Conservation (phyloP, 2,888 invertebrate species). For the Physocephala rufipes region DNA sequence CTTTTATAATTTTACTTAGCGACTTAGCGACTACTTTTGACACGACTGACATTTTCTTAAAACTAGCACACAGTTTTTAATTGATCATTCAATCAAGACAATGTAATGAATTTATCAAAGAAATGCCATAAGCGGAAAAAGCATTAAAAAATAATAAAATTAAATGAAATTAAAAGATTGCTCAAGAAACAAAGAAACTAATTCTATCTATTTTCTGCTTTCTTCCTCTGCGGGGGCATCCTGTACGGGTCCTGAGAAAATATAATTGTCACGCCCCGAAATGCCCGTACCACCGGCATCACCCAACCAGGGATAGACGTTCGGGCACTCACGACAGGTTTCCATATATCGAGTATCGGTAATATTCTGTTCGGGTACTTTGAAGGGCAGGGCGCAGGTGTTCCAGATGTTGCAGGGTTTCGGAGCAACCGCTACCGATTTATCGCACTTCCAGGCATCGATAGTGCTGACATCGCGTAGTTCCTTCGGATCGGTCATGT, state of each 20-base stretch:
- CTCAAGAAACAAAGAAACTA: background rate
- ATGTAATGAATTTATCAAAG: background rate
- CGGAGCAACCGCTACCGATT: slow-evolving; percentile 75
- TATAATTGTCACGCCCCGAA: slow-evolving; percentile 80
- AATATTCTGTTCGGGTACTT: slow-evolving; percentile 78
- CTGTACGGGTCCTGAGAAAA: slow-evolving; percentile 50
- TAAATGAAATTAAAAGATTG: slow-evolving; percentile 13
- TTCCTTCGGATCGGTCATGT: slow-evolving; percentile 87
- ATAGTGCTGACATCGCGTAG: slow-evolving; percentile 74
- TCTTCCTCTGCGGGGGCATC: slow-evolving; percentile 38
- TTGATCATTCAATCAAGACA: slow-evolving; percentile 1
- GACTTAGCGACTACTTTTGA: slow-evolving; percentile 27
- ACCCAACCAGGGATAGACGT: slow-evolving; percentile 87
- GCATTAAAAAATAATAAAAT: background rate
- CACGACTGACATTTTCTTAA: slow-evolving; percentile 27
- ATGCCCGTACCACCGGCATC: slow-evolving; percentile 86
- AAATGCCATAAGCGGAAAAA: background rate
- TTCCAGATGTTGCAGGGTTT: slow-evolving; percentile 82
- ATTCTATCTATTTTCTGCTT: background rate
- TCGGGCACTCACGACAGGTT: slow-evolving; percentile 86
- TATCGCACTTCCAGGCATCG: slow-evolving; percentile 84
- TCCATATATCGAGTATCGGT: slow-evolving; percentile 87
- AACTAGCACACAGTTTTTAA: slow-evolving; percentile 18
- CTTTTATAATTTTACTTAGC: slow-evolving; percentile 13
- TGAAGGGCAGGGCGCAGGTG: slow-evolving; percentile 85